Evolutionary conservation across 1,140 invertebrate species (phyloP), one percentile per base, ranked within the genome.

Genomic region (Cylas formicarius): DNA sequence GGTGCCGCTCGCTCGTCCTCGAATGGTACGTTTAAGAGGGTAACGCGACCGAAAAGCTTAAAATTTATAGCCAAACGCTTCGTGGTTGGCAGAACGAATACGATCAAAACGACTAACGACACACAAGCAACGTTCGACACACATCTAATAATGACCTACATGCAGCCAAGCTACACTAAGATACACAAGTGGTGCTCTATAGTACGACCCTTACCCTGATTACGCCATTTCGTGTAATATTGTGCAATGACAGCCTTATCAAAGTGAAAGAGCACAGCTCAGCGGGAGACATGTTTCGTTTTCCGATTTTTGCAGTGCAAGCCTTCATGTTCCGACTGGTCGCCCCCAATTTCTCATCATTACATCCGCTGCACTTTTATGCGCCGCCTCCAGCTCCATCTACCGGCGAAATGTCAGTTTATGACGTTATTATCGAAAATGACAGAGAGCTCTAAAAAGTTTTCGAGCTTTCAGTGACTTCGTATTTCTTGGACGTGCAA

Each of bases 161-260:
- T 55, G 50, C 55, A 56, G 35, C 39, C 48, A 54, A 57, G 53
- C 57, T 55, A 59, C 42, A 53, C 55, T 57, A 60, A 55, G 41
- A 44, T 51, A 53, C 47, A 48, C 48, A 55, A 56, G 56, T 61
- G 52, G 53, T 60, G 57, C 56, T 57, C 52, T 61, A 60, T 57
- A 35, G 52, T 62, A 61, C 55, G 55, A 61, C 58, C 55, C 58
- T 60, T 62, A 65, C 61, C 61, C 63, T 63, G 61, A 61, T 63
- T 62, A 49, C 51, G 62, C 58, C 58, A 54, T 55, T 50, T 44
- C 54, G 50, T 50, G 21, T 23, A 31, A 53, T 60, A 64, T 64
- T 64, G 62, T 62, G 59, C 56, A 59, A 52, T 46, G 59, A 65
- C 61, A 65, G 60, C 57, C 59, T 61, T 60, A 58, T 56, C 45